Percentiles rank a stretch among this genome's conserved stretches.
Evolutionary conservation across 2,797 vertebrate genomes (phyloP).

Genomic region (Coluber constrictor): DNA sequence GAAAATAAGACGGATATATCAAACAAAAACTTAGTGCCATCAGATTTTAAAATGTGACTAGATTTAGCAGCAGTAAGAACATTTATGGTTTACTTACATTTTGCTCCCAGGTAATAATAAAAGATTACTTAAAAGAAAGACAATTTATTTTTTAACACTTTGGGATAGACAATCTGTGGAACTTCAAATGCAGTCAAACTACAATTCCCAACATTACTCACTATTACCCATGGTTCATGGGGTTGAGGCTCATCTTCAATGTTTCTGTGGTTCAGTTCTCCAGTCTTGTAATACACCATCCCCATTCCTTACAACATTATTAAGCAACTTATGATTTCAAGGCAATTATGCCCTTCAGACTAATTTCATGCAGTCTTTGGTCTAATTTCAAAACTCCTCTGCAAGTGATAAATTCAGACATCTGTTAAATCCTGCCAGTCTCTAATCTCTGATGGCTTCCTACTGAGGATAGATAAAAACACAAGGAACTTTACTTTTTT

Average conservation of each 20-base stretch:
- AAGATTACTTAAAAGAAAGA: neutral
- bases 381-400: neutral
- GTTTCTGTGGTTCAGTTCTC: neutral
- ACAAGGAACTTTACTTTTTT: neutral
- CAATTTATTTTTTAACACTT: neutral
- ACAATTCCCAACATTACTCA: neutral
- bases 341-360: neutral
- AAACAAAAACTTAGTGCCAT: neutral
- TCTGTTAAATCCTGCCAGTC: neutral
- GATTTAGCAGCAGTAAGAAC: neutral
- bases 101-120: neutral
- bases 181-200: neutral
- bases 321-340: neutral
- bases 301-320: neutral
- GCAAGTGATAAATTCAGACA: neutral
- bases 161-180: neutral
- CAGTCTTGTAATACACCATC: neutral
- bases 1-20: neutral
- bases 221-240: neutral
- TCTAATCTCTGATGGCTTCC: neutral
- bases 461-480: neutral
- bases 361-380: neutral
- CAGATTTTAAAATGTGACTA: neutral
- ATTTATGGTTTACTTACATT: neutral
- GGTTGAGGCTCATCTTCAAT: neutral